These are phyloP conservation scores for Amblyteles armatorius DNA, from an alignment of 2,888 invertebrate genomes.

Conservation along the genomic window DNA sequence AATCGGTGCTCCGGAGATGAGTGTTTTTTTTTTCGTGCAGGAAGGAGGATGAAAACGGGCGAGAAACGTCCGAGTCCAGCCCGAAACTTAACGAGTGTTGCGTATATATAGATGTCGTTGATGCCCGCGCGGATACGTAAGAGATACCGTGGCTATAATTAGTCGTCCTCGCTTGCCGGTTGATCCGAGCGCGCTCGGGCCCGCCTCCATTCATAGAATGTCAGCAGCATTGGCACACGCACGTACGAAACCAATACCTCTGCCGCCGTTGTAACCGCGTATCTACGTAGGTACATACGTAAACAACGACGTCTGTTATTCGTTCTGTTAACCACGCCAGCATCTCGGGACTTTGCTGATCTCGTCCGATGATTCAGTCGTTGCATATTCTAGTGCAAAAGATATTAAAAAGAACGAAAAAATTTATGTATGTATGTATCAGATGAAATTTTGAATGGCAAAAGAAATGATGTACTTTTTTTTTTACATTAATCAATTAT, in stretches of 20 bases:
- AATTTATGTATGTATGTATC: background rate
- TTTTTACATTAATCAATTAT: too few relatives aligned
- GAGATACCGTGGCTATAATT: slow-evolving; percentile 80
- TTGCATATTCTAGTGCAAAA: background rate
- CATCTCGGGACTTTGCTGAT: slow-evolving; percentile 17
- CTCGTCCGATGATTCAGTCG: background rate
- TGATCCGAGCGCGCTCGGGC: slow-evolving; percentile 74
- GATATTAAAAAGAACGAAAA: background rate
- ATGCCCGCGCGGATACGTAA: slow-evolving; percentile 70
- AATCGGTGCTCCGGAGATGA: background rate
- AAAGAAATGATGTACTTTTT: too few relatives aligned
- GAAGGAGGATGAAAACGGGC: background rate
- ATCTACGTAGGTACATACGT: slow-evolving; percentile 23
- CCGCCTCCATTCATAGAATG: slow-evolving; percentile 83
- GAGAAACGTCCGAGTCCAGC: slow-evolving; percentile 23
- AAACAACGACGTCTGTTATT: slow-evolving; percentile 42
- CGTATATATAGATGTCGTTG: slow-evolving; percentile 28
- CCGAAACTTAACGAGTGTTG: slow-evolving; percentile 45
- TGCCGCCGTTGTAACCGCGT: slow-evolving; percentile 23
- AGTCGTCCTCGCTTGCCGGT: slow-evolving; percentile 82
- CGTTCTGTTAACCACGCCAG: slow-evolving; percentile 32
- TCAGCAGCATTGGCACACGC: slow-evolving; percentile 51
- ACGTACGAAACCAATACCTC: slow-evolving; percentile 22
- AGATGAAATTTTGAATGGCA: background rate
- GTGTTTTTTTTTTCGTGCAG: background rate